Conservation (phyloP, 2,888 invertebrate species). For the Drosophila koepferae region DNA sequence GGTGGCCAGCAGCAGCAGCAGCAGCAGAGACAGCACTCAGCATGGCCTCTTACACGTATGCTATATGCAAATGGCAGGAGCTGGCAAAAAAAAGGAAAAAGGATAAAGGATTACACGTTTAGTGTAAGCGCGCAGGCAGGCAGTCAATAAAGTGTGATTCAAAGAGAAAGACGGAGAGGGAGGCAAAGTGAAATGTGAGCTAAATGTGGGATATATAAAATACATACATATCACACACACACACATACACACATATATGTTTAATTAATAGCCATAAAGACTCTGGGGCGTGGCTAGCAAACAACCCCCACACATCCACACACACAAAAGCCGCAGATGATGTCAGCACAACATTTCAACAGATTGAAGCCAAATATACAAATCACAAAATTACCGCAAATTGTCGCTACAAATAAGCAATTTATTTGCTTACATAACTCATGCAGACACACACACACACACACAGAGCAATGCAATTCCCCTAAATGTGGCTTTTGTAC, state of each 20-base stretch:
- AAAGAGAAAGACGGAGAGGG: neutral
- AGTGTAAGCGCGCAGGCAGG: conserved; percentile 32
- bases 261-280: conserved; percentile 71
- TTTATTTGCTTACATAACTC: conserved; percentile 75
- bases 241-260: conserved; percentile 37
- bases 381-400: conserved; percentile 80
- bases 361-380: conserved; percentile 47
- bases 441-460: conserved; percentile 30
- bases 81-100: conserved; percentile 16
- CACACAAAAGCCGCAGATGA: conserved; percentile 43
- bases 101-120: conserved; percentile 58
- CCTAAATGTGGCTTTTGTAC: conserved; percentile 42
- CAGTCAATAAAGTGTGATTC: conserved; percentile 76
- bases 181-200: conserved; percentile 38
- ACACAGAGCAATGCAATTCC: conserved; percentile 56
- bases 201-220: conserved; percentile 14
- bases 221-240: conserved; percentile 17
- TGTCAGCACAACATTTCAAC: conserved; percentile 54
- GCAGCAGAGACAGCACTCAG: conserved; percentile 8
- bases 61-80: conserved; percentile 51
- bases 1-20: neutral
- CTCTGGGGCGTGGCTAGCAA: conserved; percentile 25
- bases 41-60: conserved; percentile 25
- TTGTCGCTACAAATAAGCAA: conserved; percentile 81
- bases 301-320: conserved; percentile 28